Conservation (phyloP, 2,797 vertebrate genomes). For the Sparus aurata region DNA sequence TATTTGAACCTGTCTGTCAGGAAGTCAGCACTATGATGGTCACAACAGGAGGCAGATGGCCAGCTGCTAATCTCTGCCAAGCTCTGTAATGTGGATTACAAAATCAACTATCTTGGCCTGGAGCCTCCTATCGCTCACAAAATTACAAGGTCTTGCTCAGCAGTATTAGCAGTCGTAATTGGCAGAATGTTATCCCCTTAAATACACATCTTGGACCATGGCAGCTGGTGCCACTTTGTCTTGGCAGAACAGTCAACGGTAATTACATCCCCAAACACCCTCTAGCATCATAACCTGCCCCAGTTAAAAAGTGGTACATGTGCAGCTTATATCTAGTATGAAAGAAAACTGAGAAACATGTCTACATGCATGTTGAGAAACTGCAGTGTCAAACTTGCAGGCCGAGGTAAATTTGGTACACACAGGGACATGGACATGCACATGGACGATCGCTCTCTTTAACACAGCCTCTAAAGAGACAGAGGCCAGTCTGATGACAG, state of each 20-base stretch:
- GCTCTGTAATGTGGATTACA: constrained; percentile 65
- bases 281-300: constrained; percentile 40
- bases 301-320: background rate
- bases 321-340: background rate
- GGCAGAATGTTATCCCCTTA: constrained; percentile 43
- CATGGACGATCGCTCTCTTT: too few species aligned
- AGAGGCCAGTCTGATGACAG: too few species aligned
- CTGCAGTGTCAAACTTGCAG: too few species aligned
- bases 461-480: too few species aligned
- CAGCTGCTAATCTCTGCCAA: constrained; percentile 49
- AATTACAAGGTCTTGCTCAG: constrained; percentile 49
- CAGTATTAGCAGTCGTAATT: constrained; percentile 42
- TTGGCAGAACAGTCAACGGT: constrained; percentile 1
- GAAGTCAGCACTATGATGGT: constrained; percentile 3
- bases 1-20: constrained; percentile 3
- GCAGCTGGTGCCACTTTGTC: constrained; percentile 47
- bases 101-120: constrained; percentile 36
- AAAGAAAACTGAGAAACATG: too few species aligned
- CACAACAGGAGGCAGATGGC: constrained; percentile 47
- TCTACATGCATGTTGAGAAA: too few species aligned
- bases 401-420: too few species aligned
- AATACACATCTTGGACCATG: constrained; percentile 38
- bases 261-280: constrained; percentile 25
- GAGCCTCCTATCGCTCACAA: constrained; percentile 41
- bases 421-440: too few species aligned